Conservation (phyloP, 2,888 invertebrate species). For the Leucozona laternaria region DNA sequence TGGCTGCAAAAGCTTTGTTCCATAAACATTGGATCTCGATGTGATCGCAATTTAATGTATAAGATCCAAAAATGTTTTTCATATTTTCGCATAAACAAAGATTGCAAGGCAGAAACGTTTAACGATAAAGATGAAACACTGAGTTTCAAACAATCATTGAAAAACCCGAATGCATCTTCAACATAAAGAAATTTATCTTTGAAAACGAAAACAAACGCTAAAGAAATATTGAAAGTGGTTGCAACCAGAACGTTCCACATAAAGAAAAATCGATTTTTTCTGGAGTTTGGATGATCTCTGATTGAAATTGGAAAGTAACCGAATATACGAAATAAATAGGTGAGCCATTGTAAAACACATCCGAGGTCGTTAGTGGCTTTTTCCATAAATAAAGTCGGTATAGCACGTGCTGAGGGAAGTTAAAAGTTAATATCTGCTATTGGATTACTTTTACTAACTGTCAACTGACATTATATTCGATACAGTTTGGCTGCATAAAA, state of each 20-base stretch:
- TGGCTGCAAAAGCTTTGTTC: slow-evolving; percentile 16
- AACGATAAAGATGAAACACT: slow-evolving; percentile 77
- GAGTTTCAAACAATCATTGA: slow-evolving; percentile 79
- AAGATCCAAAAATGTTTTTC: slow-evolving; percentile 45
- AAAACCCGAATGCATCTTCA: slow-evolving; percentile 77
- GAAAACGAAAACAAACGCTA: slow-evolving; percentile 53
- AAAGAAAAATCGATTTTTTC: slow-evolving; percentile 42
- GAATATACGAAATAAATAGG: slow-evolving; percentile 78
- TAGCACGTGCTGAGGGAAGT: not conserved
- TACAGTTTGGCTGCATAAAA: not conserved
- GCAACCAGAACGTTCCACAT: slow-evolving; percentile 77
- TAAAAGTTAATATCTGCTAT: not conserved
- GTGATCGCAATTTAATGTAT: slow-evolving; percentile 41
- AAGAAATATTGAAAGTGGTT: slow-evolving; percentile 57
- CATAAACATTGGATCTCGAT: not conserved
- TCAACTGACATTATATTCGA: not conserved
- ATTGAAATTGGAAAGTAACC: slow-evolving; percentile 78
- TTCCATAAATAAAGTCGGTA: not conserved
- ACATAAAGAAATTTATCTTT: slow-evolving; percentile 76
- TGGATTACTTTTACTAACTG: not conserved
- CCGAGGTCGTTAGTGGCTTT: not conserved
- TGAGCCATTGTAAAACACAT: slow-evolving; percentile 68
- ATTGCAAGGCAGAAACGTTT: slow-evolving; percentile 63
- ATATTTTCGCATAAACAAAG: slow-evolving; percentile 16
- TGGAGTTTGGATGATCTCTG: slow-evolving; percentile 32